phyloP scores from a whole-genome alignment of 2,888 invertebrate species.

The Tetragonisca angustula region DNA sequence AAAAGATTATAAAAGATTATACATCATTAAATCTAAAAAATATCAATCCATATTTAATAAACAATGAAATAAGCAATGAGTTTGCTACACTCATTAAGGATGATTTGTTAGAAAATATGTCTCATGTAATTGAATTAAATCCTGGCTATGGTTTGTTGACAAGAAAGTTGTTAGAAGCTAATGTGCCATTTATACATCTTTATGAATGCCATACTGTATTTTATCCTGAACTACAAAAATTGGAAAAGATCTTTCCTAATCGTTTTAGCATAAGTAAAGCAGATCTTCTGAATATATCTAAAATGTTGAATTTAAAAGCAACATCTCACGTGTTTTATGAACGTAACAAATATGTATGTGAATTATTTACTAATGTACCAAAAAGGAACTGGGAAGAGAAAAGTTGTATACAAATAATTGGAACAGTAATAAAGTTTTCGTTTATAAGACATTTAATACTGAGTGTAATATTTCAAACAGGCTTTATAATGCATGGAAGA shows the following conservation, averaged over 20 bases:
- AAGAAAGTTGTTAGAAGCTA: constrained; percentile 85
- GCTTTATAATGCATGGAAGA: constrained; percentile 86
- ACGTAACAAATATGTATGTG: constrained; percentile 81
- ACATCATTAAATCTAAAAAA: constrained; percentile 51
- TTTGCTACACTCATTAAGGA: constrained; percentile 82
- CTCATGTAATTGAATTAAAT: constrained; percentile 88
- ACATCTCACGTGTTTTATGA: constrained; percentile 79
- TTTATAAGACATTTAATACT: constrained; percentile 88
- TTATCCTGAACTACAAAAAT: constrained; percentile 83
- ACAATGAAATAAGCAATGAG: constrained; percentile 83
- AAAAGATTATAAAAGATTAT: constrained; percentile 20
- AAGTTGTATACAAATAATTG: constrained; percentile 86
- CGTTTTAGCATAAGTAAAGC: constrained; percentile 84
- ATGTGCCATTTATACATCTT: constrained; percentile 85
- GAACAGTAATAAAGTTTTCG: constrained; percentile 85
- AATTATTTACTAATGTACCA: constrained; percentile 85
- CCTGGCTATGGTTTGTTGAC: constrained; percentile 89
- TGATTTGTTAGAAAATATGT: constrained; percentile 77
- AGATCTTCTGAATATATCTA: constrained; percentile 87
- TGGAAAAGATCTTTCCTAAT: constrained; percentile 83
- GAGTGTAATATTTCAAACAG: constrained; percentile 86
- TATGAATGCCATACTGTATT: constrained; percentile 87
- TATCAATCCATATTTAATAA: constrained; percentile 84
- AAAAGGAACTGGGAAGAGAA: constrained; percentile 84
- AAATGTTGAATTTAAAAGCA: constrained; percentile 86